Evolutionary conservation across 2,113 vertebrate genomes (phyloP).

Genomic region (Mirza zaza): DNA sequence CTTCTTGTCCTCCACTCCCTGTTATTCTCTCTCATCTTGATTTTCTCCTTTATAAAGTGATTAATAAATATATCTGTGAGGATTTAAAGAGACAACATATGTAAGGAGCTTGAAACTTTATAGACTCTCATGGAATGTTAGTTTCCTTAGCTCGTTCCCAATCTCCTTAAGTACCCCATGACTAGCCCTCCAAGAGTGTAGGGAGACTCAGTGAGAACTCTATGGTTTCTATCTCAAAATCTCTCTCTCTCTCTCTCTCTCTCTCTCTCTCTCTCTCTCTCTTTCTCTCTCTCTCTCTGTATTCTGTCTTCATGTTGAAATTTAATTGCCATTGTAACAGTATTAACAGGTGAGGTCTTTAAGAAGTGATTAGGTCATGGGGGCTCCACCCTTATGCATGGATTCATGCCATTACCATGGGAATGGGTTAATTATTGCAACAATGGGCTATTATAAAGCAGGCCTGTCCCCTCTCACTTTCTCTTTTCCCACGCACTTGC

Average conservation of each 20-base stretch:
- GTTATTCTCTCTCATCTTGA: neutral
- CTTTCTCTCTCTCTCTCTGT: neutral
- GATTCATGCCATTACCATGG: neutral
- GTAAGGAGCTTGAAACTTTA: neutral
- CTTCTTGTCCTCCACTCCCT: neutral
- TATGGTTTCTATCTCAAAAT: neutral
- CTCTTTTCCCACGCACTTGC: neutral
- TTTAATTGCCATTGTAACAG: neutral
- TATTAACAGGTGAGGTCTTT: neutral
- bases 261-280: neutral
- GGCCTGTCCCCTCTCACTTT: neutral
- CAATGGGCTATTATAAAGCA: neutral
- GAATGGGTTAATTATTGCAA: neutral
- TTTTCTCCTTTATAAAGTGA: neutral
- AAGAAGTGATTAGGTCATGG: neutral
- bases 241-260: neutral
- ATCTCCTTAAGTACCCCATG: neutral
- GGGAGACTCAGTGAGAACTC: neutral
- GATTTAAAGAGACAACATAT: conserved; percentile 6
- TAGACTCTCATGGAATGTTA: neutral
- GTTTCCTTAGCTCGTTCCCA: neutral
- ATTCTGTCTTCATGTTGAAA: neutral
- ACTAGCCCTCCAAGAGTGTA: neutral
- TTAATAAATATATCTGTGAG: neutral
- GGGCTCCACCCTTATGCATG: neutral